Evolutionary conservation across 64 coral and sea anemone species (phyloP), one percentile per base, ranked within the genome.

Genomic region (Porites lutea): DNA sequence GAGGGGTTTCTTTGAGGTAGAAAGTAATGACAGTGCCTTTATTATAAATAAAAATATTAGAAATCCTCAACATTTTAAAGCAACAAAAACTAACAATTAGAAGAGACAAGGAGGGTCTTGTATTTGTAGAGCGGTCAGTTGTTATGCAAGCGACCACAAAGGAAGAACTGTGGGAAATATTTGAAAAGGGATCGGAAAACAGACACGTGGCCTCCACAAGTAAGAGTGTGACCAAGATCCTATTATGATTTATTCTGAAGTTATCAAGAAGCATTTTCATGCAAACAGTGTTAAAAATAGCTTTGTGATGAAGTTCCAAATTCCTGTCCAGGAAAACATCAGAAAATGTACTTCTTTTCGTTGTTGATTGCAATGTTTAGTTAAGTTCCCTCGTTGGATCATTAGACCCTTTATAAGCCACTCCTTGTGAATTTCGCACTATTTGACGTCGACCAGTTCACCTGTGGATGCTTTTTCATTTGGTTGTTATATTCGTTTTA

Each of bases 31-130:
- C 27, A 37, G 27, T 37, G 27, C 27, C 27, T 37, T 37, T 37
- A 37, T 37, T 37, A 37, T 37, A 37, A 37, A 37, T 37, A 37
- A 37, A 13, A 79, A 63, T 65, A 20, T 86, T 21, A 70, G 10
- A 37, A 37, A 37, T 37, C 89, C 13, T 98, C 86, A 71, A 96
- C 90, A 75, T 46, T 90, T 61, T 83, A 49, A 53, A 98, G 90
- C 88, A 88, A 19, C 84, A 91, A n/a, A 99, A 89, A 71, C 92
- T 99, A 15, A 94, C 96, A 27, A 99, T 99, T 54, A 99, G 96
- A 65, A 99, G 96, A 89, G 97, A 99, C 13, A 99, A 99, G 64
- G 96, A 99, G 97, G 97, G 97, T 46, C 45, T 99, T 10, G 97
- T 99, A 18, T 96, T 99, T 83, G 94, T 99, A 48, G 84, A 93